Evolutionary conservation across 2,797 vertebrate genomes (phyloP), one percentile per base, ranked within the genome.

Genomic region (Morus bassanus): DNA sequence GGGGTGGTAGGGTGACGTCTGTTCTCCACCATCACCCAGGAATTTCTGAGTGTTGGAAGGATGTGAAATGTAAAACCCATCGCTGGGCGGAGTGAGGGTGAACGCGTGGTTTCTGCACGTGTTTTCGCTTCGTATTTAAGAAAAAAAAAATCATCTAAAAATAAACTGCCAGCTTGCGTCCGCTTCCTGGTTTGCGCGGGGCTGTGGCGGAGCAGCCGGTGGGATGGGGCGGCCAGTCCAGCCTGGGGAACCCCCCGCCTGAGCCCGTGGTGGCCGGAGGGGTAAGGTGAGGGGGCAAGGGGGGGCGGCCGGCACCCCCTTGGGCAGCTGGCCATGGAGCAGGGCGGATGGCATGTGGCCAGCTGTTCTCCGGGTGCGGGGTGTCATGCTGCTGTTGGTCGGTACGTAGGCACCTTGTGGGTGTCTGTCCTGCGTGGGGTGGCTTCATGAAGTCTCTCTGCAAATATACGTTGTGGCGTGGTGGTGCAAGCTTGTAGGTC

Each of bases 141-240:
- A 53, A 45, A 37, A 68, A 54, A 63, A 80, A 31, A 43, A 22
- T 18, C 1, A 21, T 72, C 88, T 95, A 95, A 95, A 95, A 96
- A 94, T 96, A 96, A 83, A 79, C 83, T 86, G 19, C 57, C 7
- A 1, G 10, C 57, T 88, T 0, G 21, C 57, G 65, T 95, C 91
- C 7, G 6, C 91, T 96, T 96, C 95, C 95, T 94, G 95, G 85
- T 92, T 94, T 33, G 27, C 5, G 2, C 2, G 15, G 68, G 91
- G 79, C 86, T 83, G 86, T 1, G 3, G 51, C 19, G 9, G 77
- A 86, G 84, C 72, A 43, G 86, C 74, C 0, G 6, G 76, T 76
- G 67, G 18, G 54, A 83, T 90, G 83, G 35, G 31, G 45, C 1
- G 1, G 2, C 51, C 13, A 7, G 68, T 30, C 23, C 2, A 2